A percentile compares a stretch with the other conserved stretches of the same genome.
Conservation (phyloP, 2,113 vertebrate species). For the Anas platyrhynchos region DNA sequence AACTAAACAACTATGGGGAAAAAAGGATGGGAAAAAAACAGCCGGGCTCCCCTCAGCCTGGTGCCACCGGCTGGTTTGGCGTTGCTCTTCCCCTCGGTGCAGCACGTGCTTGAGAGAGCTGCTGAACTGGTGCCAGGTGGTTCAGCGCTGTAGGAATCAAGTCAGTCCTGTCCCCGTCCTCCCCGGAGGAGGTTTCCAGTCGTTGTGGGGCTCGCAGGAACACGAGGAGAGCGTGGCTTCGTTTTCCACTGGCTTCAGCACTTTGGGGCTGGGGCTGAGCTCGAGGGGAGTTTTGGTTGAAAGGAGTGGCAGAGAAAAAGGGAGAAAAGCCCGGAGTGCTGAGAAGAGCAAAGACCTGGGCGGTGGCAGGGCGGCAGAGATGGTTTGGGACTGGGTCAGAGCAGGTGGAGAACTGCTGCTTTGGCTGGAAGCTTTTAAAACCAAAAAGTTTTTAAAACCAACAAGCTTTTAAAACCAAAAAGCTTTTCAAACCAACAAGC, state of each 20-base stretch:
- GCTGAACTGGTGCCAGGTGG: not conserved
- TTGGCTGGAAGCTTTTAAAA: not conserved
- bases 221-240: fast-evolving
- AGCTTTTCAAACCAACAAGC: not conserved
- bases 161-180: not conserved
- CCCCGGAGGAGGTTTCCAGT: not conserved
- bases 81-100: not conserved
- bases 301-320: not conserved
- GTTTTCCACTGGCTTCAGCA: not conserved
- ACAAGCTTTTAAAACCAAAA: not conserved
- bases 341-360: not conserved
- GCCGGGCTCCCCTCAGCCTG: not conserved
- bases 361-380: not conserved
- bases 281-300: not conserved
- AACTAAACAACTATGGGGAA: not conserved
- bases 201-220: not conserved
- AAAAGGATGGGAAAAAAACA: not conserved
- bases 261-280: not conserved
- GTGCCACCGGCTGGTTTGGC: not conserved
- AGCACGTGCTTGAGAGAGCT: not conserved
- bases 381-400: not conserved
- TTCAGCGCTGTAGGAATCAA: not conserved
- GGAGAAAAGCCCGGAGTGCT: not conserved
- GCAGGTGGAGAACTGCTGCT: not conserved
- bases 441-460: not conserved